Evolutionary conservation across 2,797 vertebrate species (phyloP), one percentile per base, ranked within the genome.

Genomic region (Phoebastria nigripes): DNA sequence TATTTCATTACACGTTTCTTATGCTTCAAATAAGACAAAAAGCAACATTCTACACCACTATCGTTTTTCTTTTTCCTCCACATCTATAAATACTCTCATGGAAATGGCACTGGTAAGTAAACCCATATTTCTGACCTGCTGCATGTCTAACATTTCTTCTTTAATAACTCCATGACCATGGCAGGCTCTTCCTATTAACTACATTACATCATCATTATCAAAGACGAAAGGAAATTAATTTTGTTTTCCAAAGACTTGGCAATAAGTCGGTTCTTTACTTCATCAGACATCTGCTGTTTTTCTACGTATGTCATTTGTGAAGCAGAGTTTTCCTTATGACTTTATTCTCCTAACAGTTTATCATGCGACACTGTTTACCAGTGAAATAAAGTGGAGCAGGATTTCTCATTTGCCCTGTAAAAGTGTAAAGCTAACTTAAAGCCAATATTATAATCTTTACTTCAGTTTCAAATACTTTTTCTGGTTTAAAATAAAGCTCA

Each of bases 151-250:
- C 94, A 78, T 98, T 98, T 97, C 97, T 97, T 95, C 96, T 94
- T 95, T 97, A 97, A 97, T 97, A 98, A 98, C 96, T 97, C 93
- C 95, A 96, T 35, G 91, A 97, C 97, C 92, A 41, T 98, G 97
- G 98, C 98, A 98, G 97, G 90, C 97, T 97, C 97, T 98, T 98
- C 97, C 97, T 97, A 98, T 97, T 97, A 98, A 96, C 97, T 88
- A 88, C 98, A 98, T 98, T 97, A 98, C 98, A 96, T 98, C 98
- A 98, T 77, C 97, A 97, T 98, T 98, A 98, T 98, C 98, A 98
- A 98, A 98, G 98, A 97, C 61, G 92, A 98, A 98, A 98, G 98
- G 98, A 98, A 98, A 98, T 98, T 98, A 98, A 98, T 98, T 98
- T 97, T 98, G 97, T 98, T 98, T 98, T 98, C 96, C 97, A 98